These are phyloP conservation scores for Agriopis leucophaearia DNA, from an alignment of 2,888 invertebrate genomes.

Conservation along the genomic window DNA sequence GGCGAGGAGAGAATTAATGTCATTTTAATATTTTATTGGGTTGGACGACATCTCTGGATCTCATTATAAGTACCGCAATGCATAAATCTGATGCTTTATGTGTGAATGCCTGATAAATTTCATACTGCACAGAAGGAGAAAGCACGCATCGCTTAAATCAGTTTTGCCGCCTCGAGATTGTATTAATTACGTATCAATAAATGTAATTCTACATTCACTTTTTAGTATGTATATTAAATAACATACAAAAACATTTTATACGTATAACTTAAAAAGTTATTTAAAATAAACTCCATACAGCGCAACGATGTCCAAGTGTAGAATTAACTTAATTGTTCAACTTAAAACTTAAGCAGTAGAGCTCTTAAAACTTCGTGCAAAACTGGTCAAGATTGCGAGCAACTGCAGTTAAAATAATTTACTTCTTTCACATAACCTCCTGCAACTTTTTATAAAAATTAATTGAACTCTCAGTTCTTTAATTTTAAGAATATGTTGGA, in stretches of 20 bases:
- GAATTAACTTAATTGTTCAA: conserved; percentile 46
- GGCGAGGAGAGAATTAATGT: conserved; percentile 65
- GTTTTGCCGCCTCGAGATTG: too few species aligned
- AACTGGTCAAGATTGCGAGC: conserved; percentile 50
- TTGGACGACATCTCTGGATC: conserved; percentile 66
- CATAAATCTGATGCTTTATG: conserved; percentile 77
- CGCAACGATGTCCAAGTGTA: conserved; percentile 30
- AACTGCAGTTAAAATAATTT: conserved; percentile 31
- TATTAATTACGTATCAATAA: too few species aligned
- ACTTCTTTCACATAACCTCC: conserved; percentile 13
- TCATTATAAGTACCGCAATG: conserved; percentile 67
- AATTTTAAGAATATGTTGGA: neutral
- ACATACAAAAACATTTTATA: neutral
- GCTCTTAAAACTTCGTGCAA: conserved; percentile 55
- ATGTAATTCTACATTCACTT: too few species aligned
- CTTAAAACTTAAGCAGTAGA: conserved; percentile 30
- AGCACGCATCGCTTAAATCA: too few species aligned
- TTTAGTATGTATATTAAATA: too few species aligned
- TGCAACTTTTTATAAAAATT: conserved; percentile 24
- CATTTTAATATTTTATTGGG: conserved; percentile 76
- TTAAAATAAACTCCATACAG: neutral
- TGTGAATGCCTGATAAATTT: conserved; percentile 73
- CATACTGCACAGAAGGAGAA: conserved; percentile 45
- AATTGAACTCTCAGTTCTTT: conserved; percentile 11
- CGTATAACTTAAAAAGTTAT: neutral